A percentile compares a stretch with the other conserved stretches of the same genome.
Conservation (phyloP, 2,797 vertebrate species). For the Coregonus sp. region DNA sequence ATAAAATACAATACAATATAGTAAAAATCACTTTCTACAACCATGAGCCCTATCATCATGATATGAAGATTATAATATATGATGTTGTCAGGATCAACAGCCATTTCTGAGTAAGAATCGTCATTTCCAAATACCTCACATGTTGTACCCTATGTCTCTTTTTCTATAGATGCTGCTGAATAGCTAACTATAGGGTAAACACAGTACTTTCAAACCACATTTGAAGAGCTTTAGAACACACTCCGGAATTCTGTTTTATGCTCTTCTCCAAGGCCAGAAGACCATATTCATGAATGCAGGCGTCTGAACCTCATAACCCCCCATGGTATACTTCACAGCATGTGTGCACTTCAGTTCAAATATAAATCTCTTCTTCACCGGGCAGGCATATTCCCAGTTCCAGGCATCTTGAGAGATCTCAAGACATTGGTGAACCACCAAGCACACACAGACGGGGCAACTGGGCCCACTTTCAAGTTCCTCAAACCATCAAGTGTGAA, state of each 20-base stretch:
- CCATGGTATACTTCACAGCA: neutral
- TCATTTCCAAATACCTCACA: neutral
- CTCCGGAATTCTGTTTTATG: neutral
- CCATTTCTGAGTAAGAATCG: neutral
- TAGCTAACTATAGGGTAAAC: neutral
- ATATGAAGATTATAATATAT: neutral
- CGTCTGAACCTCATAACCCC: neutral
- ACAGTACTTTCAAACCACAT: neutral
- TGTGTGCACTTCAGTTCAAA: neutral
- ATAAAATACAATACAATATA: neutral
- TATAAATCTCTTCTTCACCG: neutral
- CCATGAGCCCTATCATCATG: neutral
- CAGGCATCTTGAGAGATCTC: neutral
- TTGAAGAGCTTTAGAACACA: neutral
- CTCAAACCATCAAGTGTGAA: neutral
- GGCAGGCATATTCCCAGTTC: neutral
- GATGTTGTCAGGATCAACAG: neutral
- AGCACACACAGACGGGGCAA: neutral
- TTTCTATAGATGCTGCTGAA: neutral
- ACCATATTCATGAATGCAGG: conserved; percentile 2
- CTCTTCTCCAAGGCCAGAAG: neutral
- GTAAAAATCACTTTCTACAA: neutral
- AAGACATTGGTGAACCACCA: neutral
- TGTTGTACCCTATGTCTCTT: neutral
- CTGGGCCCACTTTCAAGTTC: neutral